Percentiles rank a stretch among this genome's conserved stretches.
phyloP scores from a whole-genome alignment of 2,797 vertebrate species.

The Aldrovandia affinis region DNA sequence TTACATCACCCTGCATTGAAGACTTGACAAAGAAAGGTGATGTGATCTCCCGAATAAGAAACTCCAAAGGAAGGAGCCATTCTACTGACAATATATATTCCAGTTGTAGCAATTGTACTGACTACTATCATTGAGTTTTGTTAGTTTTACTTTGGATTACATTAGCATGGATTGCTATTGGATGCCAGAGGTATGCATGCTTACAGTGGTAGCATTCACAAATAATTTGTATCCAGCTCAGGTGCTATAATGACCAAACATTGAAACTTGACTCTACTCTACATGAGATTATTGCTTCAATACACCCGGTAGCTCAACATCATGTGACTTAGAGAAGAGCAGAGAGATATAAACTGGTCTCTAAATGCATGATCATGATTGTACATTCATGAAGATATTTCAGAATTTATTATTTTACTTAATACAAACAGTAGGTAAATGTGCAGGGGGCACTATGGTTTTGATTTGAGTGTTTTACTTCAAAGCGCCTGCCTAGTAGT shows the following conservation, averaged over 20 bases:
- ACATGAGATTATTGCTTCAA: not conserved
- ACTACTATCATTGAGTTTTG: not conserved
- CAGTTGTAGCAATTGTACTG: not conserved
- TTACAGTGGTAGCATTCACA: not conserved
- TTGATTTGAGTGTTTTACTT: not conserved
- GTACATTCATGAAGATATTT: not conserved
- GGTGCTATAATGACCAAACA: not conserved
- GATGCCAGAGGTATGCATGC: not conserved
- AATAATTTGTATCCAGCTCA: not conserved
- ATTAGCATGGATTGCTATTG: not conserved
- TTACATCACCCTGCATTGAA: not conserved
- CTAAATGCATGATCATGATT: not conserved
- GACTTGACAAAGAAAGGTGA: not conserved
- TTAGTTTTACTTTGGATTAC: not conserved
- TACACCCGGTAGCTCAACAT: not conserved
- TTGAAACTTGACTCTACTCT: not conserved
- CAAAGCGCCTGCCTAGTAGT: constrained; percentile 9
- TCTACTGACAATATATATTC: not conserved
- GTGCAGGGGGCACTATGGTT: not conserved
- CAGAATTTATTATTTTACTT: not conserved
- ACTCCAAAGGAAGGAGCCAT: not conserved
- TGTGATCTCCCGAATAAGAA: too few relatives aligned
- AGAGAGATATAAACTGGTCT: not conserved
- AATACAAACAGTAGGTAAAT: not conserved
- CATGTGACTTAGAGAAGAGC: not conserved